A percentile compares a stretch with the other conserved stretches of the same genome.
These are phyloP conservation scores for Vulpes vulpes DNA, from an alignment of 2,113 vertebrate species.

Conservation along the genomic window DNA sequence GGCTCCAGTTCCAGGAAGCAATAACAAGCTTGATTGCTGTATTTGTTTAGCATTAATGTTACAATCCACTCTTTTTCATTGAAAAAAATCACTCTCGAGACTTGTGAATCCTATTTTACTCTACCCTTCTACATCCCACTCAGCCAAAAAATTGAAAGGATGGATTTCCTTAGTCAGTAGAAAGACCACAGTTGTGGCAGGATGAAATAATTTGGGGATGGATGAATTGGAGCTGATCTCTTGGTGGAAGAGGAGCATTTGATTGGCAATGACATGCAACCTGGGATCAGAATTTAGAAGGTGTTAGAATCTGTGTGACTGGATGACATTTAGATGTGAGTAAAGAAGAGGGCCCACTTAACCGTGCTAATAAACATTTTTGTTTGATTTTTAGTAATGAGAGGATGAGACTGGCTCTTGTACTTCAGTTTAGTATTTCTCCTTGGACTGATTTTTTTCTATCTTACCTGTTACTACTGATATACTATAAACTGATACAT, in stretches of 20 bases:
- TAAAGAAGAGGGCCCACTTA: constrained; percentile 3
- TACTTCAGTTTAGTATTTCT: not conserved
- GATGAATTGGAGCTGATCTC: not conserved
- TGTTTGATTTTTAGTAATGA: not conserved
- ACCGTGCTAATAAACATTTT: not conserved
- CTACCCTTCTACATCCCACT: not conserved
- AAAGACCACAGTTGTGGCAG: not conserved
- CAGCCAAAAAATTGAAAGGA: constrained; percentile 26
- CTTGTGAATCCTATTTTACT: not conserved
- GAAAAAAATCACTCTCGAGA: not conserved
- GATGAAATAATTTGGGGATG: not conserved
- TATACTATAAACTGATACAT: not conserved
- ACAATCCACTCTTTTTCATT: not conserved
- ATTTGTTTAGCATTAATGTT: not conserved
- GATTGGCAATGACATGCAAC: not conserved
- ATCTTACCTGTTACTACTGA: not conserved
- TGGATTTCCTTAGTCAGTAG: not conserved
- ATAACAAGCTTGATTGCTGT: not conserved
- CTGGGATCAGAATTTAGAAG: constrained; percentile 41
- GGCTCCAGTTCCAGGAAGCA: not conserved
- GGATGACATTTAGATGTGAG: not conserved
- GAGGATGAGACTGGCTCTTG: not conserved
- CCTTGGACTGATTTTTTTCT: constrained; percentile 16
- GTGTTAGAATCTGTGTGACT: not conserved
- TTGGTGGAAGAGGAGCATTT: constrained; percentile 1